Evolutionary conservation across 1,140 invertebrate species (phyloP).

Genomic region (Drosophila asahinai): DNA sequence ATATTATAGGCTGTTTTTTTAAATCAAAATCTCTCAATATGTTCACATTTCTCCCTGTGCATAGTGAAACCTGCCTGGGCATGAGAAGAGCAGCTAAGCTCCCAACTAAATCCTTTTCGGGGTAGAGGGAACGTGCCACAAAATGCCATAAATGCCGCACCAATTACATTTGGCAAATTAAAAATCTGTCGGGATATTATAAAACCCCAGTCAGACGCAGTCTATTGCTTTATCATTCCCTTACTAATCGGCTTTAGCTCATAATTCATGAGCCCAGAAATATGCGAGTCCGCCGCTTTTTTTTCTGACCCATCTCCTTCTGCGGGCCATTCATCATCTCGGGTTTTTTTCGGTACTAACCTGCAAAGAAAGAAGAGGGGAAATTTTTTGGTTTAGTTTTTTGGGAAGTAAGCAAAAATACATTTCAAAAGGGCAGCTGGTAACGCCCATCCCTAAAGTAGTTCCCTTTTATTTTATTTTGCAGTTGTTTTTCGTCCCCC

Average conservation of each 20-base stretch:
- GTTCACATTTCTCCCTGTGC: constrained; percentile 14
- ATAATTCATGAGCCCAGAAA: constrained; percentile 57
- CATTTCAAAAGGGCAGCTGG: constrained; percentile 62
- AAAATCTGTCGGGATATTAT: constrained; percentile 58
- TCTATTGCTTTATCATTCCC: constrained; percentile 35
- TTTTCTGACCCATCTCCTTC: background rate
- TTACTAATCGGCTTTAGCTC: constrained; percentile 71
- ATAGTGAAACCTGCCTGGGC: constrained; percentile 34
- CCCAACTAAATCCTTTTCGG: constrained; percentile 10
- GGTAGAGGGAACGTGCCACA: constrained; percentile 20
- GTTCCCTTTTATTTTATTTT: constrained; percentile 17
- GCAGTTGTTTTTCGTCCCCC: background rate
- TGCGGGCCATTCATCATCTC: constrained; percentile 58
- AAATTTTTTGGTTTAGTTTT: constrained; percentile 49
- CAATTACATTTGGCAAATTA: constrained; percentile 74
- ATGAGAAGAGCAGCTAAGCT: constrained; percentile 41
- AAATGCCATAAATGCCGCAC: constrained; percentile 40
- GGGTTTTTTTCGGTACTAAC: constrained; percentile 61
- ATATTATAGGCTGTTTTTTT: background rate
- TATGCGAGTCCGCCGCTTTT: constrained; percentile 13
- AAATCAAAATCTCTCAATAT: too few species aligned
- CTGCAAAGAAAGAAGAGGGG: constrained; percentile 58
- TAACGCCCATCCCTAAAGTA: constrained; percentile 21
- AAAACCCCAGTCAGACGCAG: constrained; percentile 33
- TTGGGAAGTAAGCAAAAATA: constrained; percentile 30